Percentiles rank a stretch among this genome's conserved stretches.
These are phyloP conservation scores for Etheostoma nigrum DNA, from an alignment of 2,797 vertebrate genomes.

Conservation along the genomic window DNA sequence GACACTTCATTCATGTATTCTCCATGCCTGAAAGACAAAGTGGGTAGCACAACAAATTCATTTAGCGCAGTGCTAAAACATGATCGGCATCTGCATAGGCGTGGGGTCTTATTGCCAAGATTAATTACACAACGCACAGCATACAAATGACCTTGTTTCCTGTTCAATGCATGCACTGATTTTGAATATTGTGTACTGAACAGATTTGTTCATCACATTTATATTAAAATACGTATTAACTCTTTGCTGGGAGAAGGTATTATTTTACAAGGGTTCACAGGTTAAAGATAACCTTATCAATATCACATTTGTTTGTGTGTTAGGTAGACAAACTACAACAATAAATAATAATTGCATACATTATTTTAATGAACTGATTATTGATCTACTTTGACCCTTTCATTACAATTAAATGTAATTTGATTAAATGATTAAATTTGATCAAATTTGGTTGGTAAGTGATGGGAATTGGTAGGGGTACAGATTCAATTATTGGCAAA, in stretches of 20 bases:
- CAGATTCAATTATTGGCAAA: too few species aligned
- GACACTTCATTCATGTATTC: conserved; percentile 80
- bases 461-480: too few species aligned
- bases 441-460: too few species aligned
- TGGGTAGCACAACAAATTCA: conserved; percentile 85
- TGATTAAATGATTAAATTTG: too few species aligned
- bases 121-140: conserved; percentile 74
- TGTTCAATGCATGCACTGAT: conserved; percentile 51
- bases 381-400: too few species aligned
- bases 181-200: conserved; percentile 42
- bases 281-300: conserved; percentile 4
- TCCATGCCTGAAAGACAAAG: conserved; percentile 82
- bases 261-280: conserved; percentile 18
- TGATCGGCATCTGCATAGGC: conserved; percentile 83
- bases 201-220: conserved; percentile 21
- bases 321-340: too few species aligned
- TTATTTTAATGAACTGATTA: too few species aligned
- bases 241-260: conserved; percentile 3
- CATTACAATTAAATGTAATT: too few species aligned
- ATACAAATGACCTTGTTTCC: conserved; percentile 70
- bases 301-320: too few species aligned
- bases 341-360: too few species aligned
- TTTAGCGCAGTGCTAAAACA: conserved; percentile 81
- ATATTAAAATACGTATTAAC: conserved; percentile 10
- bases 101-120: conserved; percentile 74